Base-by-base conservation (phyloP, 2,888 invertebrate species). In the Aricia artaxerxes region DNA sequence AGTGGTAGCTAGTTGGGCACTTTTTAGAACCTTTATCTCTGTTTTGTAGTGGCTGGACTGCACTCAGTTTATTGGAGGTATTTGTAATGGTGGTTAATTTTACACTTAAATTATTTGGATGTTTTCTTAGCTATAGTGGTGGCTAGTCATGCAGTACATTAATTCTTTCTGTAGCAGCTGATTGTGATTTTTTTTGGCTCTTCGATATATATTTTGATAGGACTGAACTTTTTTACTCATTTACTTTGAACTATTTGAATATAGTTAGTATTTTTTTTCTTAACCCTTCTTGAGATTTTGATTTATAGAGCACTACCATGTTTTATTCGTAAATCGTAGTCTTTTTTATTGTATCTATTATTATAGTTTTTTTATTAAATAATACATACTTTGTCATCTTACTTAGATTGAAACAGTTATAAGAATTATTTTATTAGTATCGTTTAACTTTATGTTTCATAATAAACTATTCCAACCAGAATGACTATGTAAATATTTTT, bases 1-100 rank as follows among this genome's bases (percentile, higher is more conserved):
- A 80, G 44, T 75, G 78, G 60, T 69, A 64, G 60, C 78, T 79
- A 81, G 49, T 49, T 60, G 77, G 79, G n/a, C 31, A 72, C 40
- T 75, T 79, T 60, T 44, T 40, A 4, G 13, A 57, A 57, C 13
- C 38, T 35, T 38, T 57, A 64, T 73, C 73, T 78, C 77, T 16
- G 35, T 79, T 44, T 3, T 2, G 64, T 64, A 64, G 1, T 64
- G 3, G 9, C 11, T 64, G 31, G 24, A 31, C 31, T 64, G n/a
- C 2, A 24, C 31, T 64, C 31, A 1, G 4, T 24, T 64, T 24
- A 31, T 57, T 16, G 64, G 9, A 31, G 31, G 31, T 64, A 31
- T 64, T 64, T 31, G 64, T 24, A 61, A 24, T 11, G 64, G 1
- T 64, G 31, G 57, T 57, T 57, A 4, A 16, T 57, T 57, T 57